Conservation (phyloP, 2,113 vertebrate species). For the Prunella fulvescens region DNA sequence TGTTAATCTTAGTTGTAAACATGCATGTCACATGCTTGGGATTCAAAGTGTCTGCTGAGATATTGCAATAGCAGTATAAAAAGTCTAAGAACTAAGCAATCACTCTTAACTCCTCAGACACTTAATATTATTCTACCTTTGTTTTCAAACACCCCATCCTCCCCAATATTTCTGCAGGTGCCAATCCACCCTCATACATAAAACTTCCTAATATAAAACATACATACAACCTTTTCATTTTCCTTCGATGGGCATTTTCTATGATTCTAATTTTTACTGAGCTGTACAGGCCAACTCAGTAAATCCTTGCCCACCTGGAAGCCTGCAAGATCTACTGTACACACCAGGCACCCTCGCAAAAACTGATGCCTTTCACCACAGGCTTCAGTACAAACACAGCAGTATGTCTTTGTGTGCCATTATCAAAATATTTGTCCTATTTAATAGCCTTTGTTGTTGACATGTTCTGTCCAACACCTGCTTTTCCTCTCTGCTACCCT, state of each 20-base stretch:
- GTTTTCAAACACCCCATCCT: neutral
- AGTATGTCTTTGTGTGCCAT: neutral
- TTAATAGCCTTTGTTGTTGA: neutral
- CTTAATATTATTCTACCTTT: neutral
- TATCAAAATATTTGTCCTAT: neutral
- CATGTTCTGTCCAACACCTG: neutral
- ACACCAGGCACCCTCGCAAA: rapidly evolving
- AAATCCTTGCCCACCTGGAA: neutral
- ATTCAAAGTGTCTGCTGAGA: neutral
- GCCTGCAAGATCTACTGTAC: neutral
- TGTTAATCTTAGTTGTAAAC: neutral
- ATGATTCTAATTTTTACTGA: neutral
- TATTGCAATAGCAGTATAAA: neutral
- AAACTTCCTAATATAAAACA: neutral
- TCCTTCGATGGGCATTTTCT: neutral
- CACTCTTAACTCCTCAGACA: neutral
- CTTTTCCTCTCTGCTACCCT: neutral
- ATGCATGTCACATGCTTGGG: neutral
- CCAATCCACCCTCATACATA: neutral
- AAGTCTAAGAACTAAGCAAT: neutral
- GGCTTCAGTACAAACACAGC: neutral
- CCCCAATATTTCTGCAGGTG: neutral
- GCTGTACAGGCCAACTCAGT: neutral
- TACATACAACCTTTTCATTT: neutral
- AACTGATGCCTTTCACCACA: neutral